A percentile compares a stretch with the other conserved stretches of the same genome.
phyloP scores from a whole-genome alignment of 2,888 invertebrate genomes.

The Lasioglossum calceatum region DNA sequence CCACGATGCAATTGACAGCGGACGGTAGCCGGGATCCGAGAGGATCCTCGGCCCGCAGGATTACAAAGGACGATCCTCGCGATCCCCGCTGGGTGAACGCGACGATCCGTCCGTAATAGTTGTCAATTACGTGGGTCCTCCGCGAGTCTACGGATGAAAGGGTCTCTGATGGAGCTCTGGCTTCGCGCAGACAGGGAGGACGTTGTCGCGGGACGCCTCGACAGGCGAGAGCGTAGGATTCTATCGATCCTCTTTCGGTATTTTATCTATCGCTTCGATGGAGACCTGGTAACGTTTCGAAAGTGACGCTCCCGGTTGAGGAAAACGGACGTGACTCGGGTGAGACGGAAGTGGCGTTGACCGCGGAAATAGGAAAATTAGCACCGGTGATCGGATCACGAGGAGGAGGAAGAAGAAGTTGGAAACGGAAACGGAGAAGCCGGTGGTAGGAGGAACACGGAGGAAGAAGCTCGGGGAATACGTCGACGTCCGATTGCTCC shows the following conservation, averaged over 20 bases:
- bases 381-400: conserved; percentile 55
- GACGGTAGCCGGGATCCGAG: background rate
- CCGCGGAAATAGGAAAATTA: conserved; percentile 46
- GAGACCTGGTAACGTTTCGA: background rate
- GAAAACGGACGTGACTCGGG: conserved; percentile 12
- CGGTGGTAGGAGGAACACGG: background rate
- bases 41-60: background rate
- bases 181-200: background rate
- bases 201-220: background rate
- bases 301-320: background rate
- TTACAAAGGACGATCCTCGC: conserved; percentile 28
- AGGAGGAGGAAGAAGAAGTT: background rate
- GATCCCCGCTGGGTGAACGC: conserved; percentile 41
- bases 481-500: conserved; percentile 60
- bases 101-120: conserved; percentile 29
- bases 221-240: background rate
- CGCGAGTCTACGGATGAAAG: conserved; percentile 13
- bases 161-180: background rate
- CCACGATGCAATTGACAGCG: conserved; percentile 46
- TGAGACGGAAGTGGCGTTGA: conserved; percentile 42
- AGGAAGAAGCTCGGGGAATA: conserved; percentile 43
- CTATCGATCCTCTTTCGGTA: background rate
- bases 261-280: background rate
- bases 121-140: conserved; percentile 38
- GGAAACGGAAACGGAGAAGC: background rate